Percentiles rank a stretch among this genome's conserved stretches.
phyloP scores from a whole-genome alignment of 2,797 vertebrate species.

The Chanos chanos region DNA sequence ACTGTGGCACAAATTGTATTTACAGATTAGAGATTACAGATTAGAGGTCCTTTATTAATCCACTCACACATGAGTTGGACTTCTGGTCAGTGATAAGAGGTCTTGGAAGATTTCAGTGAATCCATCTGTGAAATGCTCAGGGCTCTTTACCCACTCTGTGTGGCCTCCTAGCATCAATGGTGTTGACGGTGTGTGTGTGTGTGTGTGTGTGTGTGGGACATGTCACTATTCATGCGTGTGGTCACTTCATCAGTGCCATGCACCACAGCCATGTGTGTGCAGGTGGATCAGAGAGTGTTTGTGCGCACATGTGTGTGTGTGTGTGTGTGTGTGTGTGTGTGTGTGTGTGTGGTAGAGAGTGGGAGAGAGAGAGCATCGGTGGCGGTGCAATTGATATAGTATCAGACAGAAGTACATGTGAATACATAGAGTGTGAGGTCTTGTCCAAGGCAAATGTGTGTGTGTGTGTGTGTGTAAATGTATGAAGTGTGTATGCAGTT shows the following conservation, averaged over 20 bases:
- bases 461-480: constrained; percentile 11
- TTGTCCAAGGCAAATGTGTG: too few species aligned
- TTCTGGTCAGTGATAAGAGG: too few species aligned
- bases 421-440: constrained; percentile 24
- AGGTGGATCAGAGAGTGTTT: not conserved
- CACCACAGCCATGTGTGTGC: constrained; percentile 5
- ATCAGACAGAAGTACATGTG: constrained; percentile 9
- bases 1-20: too few species aligned
- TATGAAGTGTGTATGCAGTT: constrained; percentile 18
- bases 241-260: constrained; percentile 12
- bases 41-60: too few species aligned
- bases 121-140: too few species aligned
- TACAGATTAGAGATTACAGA: too few species aligned
- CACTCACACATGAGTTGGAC: too few species aligned
- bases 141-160: constrained; percentile 13
- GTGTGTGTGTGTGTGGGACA: constrained; percentile 13
- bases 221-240: constrained; percentile 24
- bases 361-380: constrained; percentile 22
- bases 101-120: too few species aligned
- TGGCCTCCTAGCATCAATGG: constrained; percentile 10
- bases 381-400: constrained; percentile 10
- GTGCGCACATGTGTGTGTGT: not conserved
- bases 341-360: constrained; percentile 29
- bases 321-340: not conserved
- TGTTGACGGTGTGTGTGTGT: not conserved